Evolutionary conservation across 2,113 vertebrate species (phyloP).

Genomic region (Dolichallabes microphthalmus): DNA sequence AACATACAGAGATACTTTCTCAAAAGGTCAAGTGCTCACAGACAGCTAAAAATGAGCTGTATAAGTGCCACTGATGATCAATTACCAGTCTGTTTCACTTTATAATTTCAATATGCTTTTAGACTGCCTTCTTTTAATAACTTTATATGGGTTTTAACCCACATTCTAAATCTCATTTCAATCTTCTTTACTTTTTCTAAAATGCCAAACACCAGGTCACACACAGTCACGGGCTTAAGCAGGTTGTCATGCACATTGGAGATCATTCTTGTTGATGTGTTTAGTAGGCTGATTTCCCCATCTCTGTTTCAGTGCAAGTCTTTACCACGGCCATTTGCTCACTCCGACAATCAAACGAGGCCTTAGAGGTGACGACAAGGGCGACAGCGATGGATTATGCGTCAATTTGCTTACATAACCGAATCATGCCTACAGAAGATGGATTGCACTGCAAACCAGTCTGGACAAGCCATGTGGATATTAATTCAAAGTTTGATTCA

Average conservation of each 20-base stretch:
- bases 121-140: slow-evolving; percentile 39
- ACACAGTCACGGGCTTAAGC: slow-evolving; percentile 4
- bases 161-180: slow-evolving; percentile 44
- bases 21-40: slow-evolving; percentile 46
- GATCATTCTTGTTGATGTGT: slow-evolving; percentile 51
- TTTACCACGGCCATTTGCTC: slow-evolving; percentile 63
- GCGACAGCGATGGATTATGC: slow-evolving; percentile 76
- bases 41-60: slow-evolving; percentile 33
- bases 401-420: slow-evolving; percentile 78
- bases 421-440: slow-evolving; percentile 76
- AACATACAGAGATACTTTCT: slow-evolving; percentile 21
- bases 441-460: slow-evolving; percentile 73
- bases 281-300: slow-evolving; percentile 46
- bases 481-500: slow-evolving; percentile 76
- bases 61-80: slow-evolving; percentile 42
- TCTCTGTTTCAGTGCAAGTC: slow-evolving; percentile 52
- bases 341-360: slow-evolving; percentile 69
- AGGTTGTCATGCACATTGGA: slow-evolving; percentile 34
- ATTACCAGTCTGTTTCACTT: slow-evolving; percentile 37
- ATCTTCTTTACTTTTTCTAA: background rate
- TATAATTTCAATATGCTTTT: slow-evolving; percentile 19
- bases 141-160: slow-evolving; percentile 44
- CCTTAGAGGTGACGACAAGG: slow-evolving; percentile 78
- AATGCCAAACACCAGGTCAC: slow-evolving; percentile 14
- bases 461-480: slow-evolving; percentile 75